These are phyloP conservation scores for Anniella stebbinsi DNA, from an alignment of 2,797 vertebrate genomes.

Conservation along the genomic window DNA sequence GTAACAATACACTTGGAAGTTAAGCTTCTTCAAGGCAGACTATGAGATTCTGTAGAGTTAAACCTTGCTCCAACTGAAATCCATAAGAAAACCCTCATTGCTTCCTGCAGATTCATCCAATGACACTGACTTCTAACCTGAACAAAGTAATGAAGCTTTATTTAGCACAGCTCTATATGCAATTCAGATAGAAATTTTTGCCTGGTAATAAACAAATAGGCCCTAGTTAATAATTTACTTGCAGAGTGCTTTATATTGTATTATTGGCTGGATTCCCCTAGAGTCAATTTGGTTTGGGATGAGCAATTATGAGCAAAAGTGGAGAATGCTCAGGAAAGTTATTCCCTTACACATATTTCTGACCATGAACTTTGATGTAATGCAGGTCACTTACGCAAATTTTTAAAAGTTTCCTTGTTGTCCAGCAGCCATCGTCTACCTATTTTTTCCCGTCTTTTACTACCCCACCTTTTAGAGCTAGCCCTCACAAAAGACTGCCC, in stretches of 20 bases:
- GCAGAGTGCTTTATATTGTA: neutral
- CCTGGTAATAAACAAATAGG: neutral
- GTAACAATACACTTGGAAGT: neutral
- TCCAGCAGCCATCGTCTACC: neutral
- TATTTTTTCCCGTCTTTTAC: neutral
- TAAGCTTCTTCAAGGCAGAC: neutral
- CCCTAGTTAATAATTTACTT: neutral
- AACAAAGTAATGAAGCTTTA: neutral
- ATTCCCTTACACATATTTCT: too few species aligned
- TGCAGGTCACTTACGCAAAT: neutral
- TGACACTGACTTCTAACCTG: neutral
- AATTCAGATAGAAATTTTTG: neutral
- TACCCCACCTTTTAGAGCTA: neutral
- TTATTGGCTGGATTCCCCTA: neutral
- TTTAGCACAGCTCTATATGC: neutral
- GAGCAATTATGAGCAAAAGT: neutral
- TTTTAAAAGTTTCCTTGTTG: neutral
- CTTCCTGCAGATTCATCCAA: neutral
- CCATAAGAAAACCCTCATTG: constrained; percentile 21
- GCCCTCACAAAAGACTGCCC: neutral
- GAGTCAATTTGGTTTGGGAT: neutral
- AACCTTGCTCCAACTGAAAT: constrained; percentile 41
- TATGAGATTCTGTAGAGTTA: neutral
- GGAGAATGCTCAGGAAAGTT: neutral
- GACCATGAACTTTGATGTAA: neutral